Evolutionary conservation across 2,888 invertebrate species (phyloP).

Genomic region (Acrobasis suavella): DNA sequence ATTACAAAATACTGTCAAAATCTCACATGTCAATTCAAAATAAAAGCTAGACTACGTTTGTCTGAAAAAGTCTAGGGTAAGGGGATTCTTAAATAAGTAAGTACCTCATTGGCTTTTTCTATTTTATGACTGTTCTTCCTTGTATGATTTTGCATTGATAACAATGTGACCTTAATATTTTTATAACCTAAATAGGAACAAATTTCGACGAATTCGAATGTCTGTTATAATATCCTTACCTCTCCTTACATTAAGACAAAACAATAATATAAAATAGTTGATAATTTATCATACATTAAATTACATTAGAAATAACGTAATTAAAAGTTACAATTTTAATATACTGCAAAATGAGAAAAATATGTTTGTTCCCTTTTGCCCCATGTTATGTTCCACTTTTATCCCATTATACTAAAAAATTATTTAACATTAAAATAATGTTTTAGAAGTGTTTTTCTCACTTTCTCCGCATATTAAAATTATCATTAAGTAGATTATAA

Average conservation of each 20-base stretch:
- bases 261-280: conserved; percentile 34
- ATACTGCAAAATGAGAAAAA: conserved; percentile 33
- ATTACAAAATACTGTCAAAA: too few relatives aligned
- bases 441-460: conserved; percentile 20
- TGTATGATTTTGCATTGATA: background rate
- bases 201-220: conserved; percentile 4
- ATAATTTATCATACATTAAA: conserved; percentile 67
- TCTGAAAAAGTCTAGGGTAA: too few relatives aligned
- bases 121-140: too few relatives aligned
- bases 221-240: background rate
- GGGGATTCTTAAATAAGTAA: too few relatives aligned
- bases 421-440: too few relatives aligned
- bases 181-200: conserved; percentile 15
- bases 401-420: too few relatives aligned
- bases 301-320: conserved; percentile 49
- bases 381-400: too few relatives aligned
- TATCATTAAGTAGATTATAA: conserved; percentile 30
- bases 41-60: too few relatives aligned
- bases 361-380: background rate
- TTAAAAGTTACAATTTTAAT: conserved; percentile 39
- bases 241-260: background rate
- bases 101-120: too few relatives aligned
- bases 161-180: background rate
- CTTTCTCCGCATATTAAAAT: conserved; percentile 33
- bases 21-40: too few relatives aligned